These are phyloP conservation scores for Phoxinus dragarum DNA, from an alignment of 2,797 vertebrate species.

Conservation along the genomic window DNA sequence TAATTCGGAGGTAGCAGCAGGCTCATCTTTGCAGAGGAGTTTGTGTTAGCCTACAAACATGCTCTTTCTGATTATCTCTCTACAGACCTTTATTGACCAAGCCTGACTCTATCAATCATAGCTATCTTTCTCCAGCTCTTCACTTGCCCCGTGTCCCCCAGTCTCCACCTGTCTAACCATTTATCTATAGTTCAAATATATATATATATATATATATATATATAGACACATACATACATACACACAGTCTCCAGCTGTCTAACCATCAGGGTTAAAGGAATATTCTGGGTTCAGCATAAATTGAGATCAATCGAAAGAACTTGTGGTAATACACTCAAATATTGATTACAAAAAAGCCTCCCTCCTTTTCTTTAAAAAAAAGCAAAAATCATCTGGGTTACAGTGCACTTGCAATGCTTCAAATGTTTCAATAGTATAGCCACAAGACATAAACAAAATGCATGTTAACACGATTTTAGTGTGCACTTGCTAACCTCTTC, in stretches of 20 bases:
- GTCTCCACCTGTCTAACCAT: constrained; percentile 50
- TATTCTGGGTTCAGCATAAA: not conserved
- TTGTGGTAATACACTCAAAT: not conserved
- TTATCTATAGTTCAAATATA: constrained; percentile 54
- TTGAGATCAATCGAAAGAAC: not conserved
- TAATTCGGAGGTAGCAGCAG: constrained; percentile 88
- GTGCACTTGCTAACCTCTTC: not conserved
- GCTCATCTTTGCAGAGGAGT: constrained; percentile 83
- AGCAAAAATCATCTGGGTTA: not conserved
- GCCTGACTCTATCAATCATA: constrained; percentile 98
- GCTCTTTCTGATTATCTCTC: constrained; percentile 97
- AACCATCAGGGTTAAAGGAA: not conserved
- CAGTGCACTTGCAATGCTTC: not conserved
- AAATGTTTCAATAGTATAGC: not conserved
- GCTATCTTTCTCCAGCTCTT: constrained; percentile 82
- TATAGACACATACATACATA: too few species aligned
- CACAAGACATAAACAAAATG: not conserved
- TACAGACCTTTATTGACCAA: constrained; percentile 98
- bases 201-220: not conserved
- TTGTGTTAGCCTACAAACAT: constrained; percentile 77
- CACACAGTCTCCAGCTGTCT: not conserved
- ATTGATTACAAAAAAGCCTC: not conserved
- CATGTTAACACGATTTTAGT: not conserved
- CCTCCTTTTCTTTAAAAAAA: not conserved
- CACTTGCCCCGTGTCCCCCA: constrained; percentile 59